Evolutionary conservation across 2,797 vertebrate species (phyloP).

Genomic region (Gambusia yucatana): DNA sequence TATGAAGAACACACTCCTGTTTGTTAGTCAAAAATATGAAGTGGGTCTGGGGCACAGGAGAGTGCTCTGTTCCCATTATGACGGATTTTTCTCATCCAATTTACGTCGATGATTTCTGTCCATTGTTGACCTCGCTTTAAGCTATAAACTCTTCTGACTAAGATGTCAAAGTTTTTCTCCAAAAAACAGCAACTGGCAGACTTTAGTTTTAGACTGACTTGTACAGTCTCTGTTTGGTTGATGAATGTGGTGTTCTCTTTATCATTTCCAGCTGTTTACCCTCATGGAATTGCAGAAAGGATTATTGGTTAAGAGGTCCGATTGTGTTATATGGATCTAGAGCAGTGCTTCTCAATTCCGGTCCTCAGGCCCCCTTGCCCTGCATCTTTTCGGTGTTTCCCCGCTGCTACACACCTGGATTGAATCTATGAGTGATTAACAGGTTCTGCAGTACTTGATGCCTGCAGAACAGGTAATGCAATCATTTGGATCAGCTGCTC

Average conservation of each 20-base stretch:
- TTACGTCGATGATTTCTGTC: not conserved
- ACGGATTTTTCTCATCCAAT: not conserved
- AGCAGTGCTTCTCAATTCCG: no score
- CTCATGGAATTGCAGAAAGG: not conserved
- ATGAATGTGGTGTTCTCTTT: not conserved
- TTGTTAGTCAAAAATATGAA: slow-evolving; percentile 1
- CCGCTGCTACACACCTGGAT: no score
- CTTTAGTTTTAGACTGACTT: not conserved
- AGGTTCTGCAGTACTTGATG: no score
- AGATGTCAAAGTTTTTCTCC: not conserved
- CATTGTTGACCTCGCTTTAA: not conserved
- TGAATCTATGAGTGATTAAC: no score
- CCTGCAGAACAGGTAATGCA: no score
- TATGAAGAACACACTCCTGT: not conserved
- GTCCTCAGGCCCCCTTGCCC: no score
- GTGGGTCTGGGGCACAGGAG: not conserved
- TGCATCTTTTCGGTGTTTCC: no score
- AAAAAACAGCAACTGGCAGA: not conserved
- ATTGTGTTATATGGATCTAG: not conserved
- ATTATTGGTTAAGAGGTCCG: not conserved
- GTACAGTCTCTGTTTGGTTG: not conserved
- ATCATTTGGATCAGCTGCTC: no score
- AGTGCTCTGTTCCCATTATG: not conserved
- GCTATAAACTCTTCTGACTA: not conserved
- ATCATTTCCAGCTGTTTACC: not conserved